phyloP scores from a whole-genome alignment of 2,113 vertebrate species.

The Serinus canaria region DNA sequence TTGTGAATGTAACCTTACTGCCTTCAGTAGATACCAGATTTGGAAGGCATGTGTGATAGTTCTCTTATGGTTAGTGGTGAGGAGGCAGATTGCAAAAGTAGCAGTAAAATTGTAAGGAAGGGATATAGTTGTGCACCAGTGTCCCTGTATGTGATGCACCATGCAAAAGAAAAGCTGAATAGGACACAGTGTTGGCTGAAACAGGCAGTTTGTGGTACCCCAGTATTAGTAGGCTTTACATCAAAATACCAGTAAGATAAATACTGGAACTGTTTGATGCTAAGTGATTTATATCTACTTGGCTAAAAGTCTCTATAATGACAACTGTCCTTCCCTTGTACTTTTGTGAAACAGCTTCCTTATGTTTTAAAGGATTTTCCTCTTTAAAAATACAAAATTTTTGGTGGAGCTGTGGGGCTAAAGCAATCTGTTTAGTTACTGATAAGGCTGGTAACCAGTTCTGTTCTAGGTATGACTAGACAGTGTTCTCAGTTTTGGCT shows the following conservation, averaged over 20 bases:
- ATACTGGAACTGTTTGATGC: neutral
- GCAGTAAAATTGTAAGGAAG: neutral
- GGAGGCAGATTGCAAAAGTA: neutral
- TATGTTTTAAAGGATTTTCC: neutral
- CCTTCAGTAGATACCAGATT: neutral
- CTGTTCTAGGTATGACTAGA: neutral
- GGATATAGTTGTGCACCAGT: neutral
- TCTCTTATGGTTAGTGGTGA: neutral
- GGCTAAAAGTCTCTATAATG: neutral
- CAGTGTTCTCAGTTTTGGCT: neutral
- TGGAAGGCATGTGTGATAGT: neutral
- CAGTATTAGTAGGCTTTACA: neutral
- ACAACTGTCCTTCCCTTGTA: neutral
- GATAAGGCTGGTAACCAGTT: neutral
- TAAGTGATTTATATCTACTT: neutral
- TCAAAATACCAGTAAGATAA: neutral
- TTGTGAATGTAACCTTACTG: neutral
- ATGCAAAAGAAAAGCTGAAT: neutral
- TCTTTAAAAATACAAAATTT: fast-evolving
- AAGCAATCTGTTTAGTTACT: neutral
- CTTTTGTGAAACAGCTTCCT: neutral
- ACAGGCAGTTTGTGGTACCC: neutral
- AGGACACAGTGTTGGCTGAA: neutral
- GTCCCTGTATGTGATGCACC: neutral
- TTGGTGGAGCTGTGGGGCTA: neutral